A percentile compares a stretch with the other conserved stretches of the same genome.
phyloP scores from a whole-genome alignment of 2,888 invertebrate species.

The Aricia artaxerxes region DNA sequence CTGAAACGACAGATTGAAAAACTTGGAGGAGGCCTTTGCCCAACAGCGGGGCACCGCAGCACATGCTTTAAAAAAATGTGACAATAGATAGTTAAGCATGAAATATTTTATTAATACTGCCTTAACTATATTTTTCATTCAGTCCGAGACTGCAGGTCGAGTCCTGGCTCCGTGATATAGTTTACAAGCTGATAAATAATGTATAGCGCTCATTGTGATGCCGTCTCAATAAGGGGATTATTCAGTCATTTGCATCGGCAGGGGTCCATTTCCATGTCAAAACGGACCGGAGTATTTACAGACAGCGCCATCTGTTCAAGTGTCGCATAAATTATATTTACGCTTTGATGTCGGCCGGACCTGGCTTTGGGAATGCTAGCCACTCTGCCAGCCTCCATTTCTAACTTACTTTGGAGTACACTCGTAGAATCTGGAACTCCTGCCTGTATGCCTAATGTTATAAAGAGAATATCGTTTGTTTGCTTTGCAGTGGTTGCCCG shows the following conservation, averaged over 20 bases:
- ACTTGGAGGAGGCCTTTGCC: too few species aligned
- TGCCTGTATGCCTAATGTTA: neutral
- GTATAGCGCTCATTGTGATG: constrained; percentile 50
- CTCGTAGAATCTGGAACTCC: neutral
- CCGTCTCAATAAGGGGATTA: constrained; percentile 69
- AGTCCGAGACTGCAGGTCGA: neutral
- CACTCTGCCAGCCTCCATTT: neutral
- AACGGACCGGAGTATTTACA: constrained; percentile 46
- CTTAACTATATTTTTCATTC: neutral
- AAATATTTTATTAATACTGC: neutral
- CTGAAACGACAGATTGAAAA: too few species aligned
- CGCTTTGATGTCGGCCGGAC: constrained; percentile 23
- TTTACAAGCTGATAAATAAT: constrained; percentile 31
- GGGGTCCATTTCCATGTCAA: constrained; percentile 66
- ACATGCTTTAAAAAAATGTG: too few species aligned
- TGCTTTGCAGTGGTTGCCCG: neutral
- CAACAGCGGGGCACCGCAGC: too few species aligned
- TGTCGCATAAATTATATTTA: constrained; percentile 39
- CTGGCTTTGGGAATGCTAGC: neutral
- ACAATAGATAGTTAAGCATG: too few species aligned
- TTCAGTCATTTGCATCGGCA: constrained; percentile 68
- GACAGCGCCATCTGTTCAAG: constrained; percentile 40
- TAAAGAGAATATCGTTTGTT: neutral
- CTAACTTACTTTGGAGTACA: neutral
- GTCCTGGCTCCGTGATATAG: constrained; percentile 9